A percentile compares a stretch with the other conserved stretches of the same genome.
Conservation (phyloP, 53 echinoderm and acorn worm genomes). For the Paracentrotus lividus region DNA sequence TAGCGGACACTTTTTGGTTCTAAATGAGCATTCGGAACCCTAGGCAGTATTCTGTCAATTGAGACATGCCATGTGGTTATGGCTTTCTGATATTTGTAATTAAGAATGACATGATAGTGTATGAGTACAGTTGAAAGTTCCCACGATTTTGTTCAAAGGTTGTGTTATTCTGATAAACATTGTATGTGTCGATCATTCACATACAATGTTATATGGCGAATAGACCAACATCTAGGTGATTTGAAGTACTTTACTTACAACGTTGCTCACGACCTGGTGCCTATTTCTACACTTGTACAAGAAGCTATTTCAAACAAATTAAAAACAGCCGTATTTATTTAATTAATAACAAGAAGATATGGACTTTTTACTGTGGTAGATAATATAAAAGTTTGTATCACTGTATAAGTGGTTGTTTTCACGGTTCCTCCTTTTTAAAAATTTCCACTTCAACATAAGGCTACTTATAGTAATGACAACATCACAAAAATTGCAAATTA, state of each 20-base stretch:
- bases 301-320: too few species aligned
- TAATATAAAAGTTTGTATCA: too few species aligned
- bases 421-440: too few species aligned
- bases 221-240: conserved; percentile 59
- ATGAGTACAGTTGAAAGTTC: conserved; percentile 19
- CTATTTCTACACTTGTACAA: neutral
- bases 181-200: conserved; percentile 34
- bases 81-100: neutral
- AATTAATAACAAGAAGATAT: too few species aligned
- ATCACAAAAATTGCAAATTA: too few species aligned
- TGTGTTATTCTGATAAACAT: conserved; percentile 19
- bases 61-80: neutral
- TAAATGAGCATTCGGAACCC: neutral
- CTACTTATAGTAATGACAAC: too few species aligned
- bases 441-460: too few species aligned
- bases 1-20: neutral
- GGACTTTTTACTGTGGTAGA: too few species aligned
- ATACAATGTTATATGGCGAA: conserved; percentile 35
- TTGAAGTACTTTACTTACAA: conserved; percentile 9
- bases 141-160: conserved; percentile 56
- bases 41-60: neutral
- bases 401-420: too few species aligned
- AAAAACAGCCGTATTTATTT: too few species aligned
- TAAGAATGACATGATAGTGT: neutral
- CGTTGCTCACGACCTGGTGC: conserved; percentile 6